Conservation (phyloP, 2,113 vertebrate genomes). For the Porphyrio hochstetteri region DNA sequence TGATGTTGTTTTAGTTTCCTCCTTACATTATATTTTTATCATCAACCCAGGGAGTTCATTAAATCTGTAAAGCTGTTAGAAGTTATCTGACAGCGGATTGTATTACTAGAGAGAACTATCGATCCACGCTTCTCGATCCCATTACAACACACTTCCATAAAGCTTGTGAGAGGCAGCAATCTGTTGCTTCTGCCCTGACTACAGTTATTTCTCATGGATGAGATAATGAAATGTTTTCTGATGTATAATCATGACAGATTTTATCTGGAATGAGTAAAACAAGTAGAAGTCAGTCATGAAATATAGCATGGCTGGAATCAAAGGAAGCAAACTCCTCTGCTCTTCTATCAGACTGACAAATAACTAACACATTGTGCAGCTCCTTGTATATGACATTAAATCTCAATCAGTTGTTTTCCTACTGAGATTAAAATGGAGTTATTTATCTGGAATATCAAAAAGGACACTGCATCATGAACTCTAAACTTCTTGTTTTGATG, state of each 20-base stretch:
- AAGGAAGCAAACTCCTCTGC: constrained; percentile 62
- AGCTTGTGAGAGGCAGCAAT: constrained; percentile 60
- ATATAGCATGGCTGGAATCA: constrained; percentile 49
- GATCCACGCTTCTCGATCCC: constrained; percentile 63
- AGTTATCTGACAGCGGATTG: constrained; percentile 55
- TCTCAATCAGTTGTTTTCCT: constrained; percentile 57
- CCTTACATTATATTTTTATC: constrained; percentile 62
- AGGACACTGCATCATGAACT: not conserved
- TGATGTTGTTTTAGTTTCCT: constrained; percentile 64
- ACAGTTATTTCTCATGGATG: constrained; percentile 67
- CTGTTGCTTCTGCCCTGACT: constrained; percentile 72
- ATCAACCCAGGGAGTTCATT: constrained; percentile 66
- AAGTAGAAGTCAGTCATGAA: constrained; percentile 67
- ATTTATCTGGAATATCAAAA: constrained; percentile 52
- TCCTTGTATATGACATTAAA: constrained; percentile 43
- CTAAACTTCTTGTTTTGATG: not conserved
- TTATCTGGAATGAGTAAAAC: constrained; percentile 63
- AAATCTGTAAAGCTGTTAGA: constrained; percentile 61
- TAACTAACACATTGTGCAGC: constrained; percentile 54
- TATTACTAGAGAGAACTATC: constrained; percentile 66
- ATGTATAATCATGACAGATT: constrained; percentile 73
- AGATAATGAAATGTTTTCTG: constrained; percentile 70
- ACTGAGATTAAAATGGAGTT: constrained; percentile 64
- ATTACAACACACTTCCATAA: constrained; percentile 68
- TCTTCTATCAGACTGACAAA: constrained; percentile 73